A percentile compares a stretch with the other conserved stretches of the same genome.
These are phyloP conservation scores for Pachyramphus minor DNA, from an alignment of 2,113 vertebrate genomes.

Conservation along the genomic window DNA sequence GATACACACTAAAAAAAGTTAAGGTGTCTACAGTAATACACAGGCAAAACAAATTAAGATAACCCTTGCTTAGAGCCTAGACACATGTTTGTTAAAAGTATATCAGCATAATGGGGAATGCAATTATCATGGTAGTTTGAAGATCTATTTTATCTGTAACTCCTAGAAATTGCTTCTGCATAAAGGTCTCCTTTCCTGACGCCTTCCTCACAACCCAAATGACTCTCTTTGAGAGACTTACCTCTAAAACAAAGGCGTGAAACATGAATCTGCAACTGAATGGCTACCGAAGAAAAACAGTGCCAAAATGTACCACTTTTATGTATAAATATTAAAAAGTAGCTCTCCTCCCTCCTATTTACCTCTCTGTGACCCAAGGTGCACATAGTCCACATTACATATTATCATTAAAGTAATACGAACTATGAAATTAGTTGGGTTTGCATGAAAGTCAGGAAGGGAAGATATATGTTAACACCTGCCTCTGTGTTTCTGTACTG, in stretches of 20 bases:
- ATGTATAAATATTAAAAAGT: not conserved
- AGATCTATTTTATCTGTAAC: not conserved
- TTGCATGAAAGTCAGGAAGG: not conserved
- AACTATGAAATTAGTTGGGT: not conserved
- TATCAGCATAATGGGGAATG: not conserved
- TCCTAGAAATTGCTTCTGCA: not conserved
- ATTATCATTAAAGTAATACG: not conserved
- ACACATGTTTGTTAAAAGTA: fast-evolving
- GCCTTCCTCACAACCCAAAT: not conserved
- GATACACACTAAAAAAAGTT: not conserved
- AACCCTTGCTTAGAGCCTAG: not conserved
- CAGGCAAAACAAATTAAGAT: not conserved
- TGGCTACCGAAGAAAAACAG: not conserved
- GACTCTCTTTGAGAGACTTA: not conserved
- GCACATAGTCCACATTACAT: not conserved
- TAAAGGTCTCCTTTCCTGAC: not conserved
- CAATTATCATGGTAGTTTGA: not conserved
- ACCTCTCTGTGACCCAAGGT: not conserved
- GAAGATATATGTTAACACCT: not conserved
- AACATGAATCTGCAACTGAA: not conserved
- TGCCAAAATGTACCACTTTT: not conserved
- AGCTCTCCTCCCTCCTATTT: not conserved
- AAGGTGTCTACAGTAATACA: not conserved
- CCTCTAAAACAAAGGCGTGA: not conserved
- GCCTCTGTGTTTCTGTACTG: not conserved